Evolutionary conservation across 92 coral and sea anemone species (phyloP).

Genomic region (Paramuricea clavata): DNA sequence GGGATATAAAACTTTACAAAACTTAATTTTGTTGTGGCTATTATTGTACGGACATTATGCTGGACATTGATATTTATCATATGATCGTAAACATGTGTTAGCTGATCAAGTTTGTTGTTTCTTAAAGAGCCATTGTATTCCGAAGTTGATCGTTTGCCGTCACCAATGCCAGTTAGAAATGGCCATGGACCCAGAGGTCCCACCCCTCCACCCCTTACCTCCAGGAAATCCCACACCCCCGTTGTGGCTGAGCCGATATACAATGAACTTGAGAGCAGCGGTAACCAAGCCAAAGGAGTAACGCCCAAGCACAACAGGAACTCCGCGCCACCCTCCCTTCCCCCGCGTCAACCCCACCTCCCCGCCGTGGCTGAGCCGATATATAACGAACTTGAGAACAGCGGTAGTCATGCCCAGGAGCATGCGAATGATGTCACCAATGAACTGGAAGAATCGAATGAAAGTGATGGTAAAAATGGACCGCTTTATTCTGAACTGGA

Average conservation of each 20-base stretch:
- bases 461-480: slow-evolving; percentile 14
- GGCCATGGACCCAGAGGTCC: background rate
- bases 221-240: too few relatives aligned
- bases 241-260: slow-evolving; percentile 4
- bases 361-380: slow-evolving; percentile 7
- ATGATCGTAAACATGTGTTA: too few relatives aligned
- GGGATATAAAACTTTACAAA: too few relatives aligned
- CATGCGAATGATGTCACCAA: background rate
- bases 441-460: slow-evolving; percentile 11
- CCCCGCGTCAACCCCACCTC: too few relatives aligned
- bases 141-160: background rate
- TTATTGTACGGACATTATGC: too few relatives aligned
- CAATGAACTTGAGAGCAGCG: background rate
- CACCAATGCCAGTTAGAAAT: background rate
- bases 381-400: slow-evolving; percentile 6
- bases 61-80: too few relatives aligned
- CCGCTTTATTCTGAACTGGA: slow-evolving; percentile 29
- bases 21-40: too few relatives aligned
- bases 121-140: slow-evolving; percentile 36
- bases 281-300: background rate
- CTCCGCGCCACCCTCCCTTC: too few relatives aligned
- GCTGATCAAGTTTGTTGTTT: background rate
- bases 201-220: background rate
- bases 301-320: too few relatives aligned
- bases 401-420: background rate